Evolutionary conservation across 2,888 invertebrate species (phyloP), one percentile per base, ranked within the genome.

Genomic region (Brachyptera risi): DNA sequence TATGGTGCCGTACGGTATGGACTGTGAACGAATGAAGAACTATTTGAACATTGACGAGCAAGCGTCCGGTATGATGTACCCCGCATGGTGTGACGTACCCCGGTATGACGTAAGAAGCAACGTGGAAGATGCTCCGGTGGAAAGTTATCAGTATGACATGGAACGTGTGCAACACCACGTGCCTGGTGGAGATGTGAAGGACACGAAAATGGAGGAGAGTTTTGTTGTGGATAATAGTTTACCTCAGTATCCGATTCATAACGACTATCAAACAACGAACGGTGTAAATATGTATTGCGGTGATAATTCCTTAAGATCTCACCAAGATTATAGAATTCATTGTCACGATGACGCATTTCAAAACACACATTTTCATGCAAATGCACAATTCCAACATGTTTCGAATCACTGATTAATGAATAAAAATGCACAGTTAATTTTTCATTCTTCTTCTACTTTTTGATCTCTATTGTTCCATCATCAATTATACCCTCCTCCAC

Each of bases 271-370:
- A 11, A 31, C 31, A 5, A 7, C 24, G 9, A 47, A 47, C 47
- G 24, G 24, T 19, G 47, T 21, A n/a, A n/a, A n/a, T 23, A 21
- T 21, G 21, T 47, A 21, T 24, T 17, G 47, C n/a, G 24, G 24
- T 24, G 47, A 47, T 21, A 47, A 13, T 24, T 24, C 47, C 19
- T n/a, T 35, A 7, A 5, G 54, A 13, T 31, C 54, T 19, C 19
- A 35, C 37, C 37, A 54, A 9, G 27, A 50, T 26, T 56, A 23
- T 42, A 24, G 54, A 17, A 56, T 60, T 42, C 60, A 60, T n/a
- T 60, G 60, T 42, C 38, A 26, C 1, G 54, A 60, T 42, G 40
- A 37, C n/a, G 19, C 54, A n/a, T 54, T 37, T 19, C 54, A 54
- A 37, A 37, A 35, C 21, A 19, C 54, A 35, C 54, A 54, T 24